Evolutionary conservation across 1,140 invertebrate species (phyloP), one percentile per base, ranked within the genome.

Genomic region (Drosophila persimilis): DNA sequence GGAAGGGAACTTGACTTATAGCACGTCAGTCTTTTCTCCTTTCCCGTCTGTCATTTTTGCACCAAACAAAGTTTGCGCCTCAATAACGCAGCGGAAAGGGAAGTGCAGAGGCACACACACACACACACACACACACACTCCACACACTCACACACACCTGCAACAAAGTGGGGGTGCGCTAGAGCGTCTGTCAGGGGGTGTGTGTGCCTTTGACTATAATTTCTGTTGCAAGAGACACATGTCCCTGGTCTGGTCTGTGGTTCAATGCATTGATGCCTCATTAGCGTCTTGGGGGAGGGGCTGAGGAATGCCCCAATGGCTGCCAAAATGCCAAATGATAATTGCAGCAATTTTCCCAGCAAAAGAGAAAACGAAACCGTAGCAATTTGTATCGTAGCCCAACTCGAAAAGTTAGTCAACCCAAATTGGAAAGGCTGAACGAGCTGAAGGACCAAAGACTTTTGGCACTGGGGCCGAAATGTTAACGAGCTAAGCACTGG

Each of bases 1-100:
- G 81, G 81, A 88, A 81, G 72, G 70, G 62, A 86, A 75, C 71
- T 77, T 85, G 74, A 85, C 73, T 77, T 86, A 71, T 64, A 59
- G 24, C n/a, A 69, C 2, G 9, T 47, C 62, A 26, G 8, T 56
- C 31, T 43, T 9, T 22, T 9, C 46, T 22, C 22, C 29, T 48
- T 26, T 48, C 15, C 26, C 51, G 54, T 7, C 44, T 46, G 44
- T 26, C 60, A 47, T 74, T 66, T 71, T 26, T 26, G 24, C 11
- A 54, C 47, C 64, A 55, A 65, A 57, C 73, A 74, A 74, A 85
- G 57, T 86, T 80, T 74, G 31, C 54, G 51, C 51, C 35, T 39
- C 62, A 67, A 73, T 73, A 75, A 54, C 66, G 80, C 73, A 86
- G 73, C 81, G 81, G 81, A 86, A 85, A 75, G 77, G 81, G 81